Evolutionary conservation across 2,113 vertebrate genomes (phyloP).

Genomic region (Carollia perspicillata): DNA sequence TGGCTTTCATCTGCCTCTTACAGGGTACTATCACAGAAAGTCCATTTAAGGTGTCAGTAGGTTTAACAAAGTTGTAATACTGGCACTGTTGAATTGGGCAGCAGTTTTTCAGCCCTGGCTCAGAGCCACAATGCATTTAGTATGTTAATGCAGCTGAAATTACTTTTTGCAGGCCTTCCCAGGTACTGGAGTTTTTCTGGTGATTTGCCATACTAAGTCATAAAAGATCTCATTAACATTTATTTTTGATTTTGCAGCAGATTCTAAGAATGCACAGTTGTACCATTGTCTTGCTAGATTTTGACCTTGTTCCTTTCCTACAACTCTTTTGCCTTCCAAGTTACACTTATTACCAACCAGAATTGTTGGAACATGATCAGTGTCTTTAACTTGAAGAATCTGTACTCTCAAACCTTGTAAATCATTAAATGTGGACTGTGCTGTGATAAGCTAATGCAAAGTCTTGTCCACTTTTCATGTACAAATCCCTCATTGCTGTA

Average conservation of each 20-base stretch:
- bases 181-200: constrained; percentile 94
- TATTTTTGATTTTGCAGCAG: constrained; percentile 98
- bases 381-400: constrained; percentile 91
- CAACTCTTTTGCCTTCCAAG: constrained; percentile 97
- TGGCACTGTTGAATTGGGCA: constrained; percentile 93
- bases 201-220: constrained; percentile 95
- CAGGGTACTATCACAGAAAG: constrained; percentile 94
- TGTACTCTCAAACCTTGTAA: constrained; percentile 89
- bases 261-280: constrained; percentile 98
- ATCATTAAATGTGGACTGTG: constrained; percentile 90
- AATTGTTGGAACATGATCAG: constrained; percentile 96
- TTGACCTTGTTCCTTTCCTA: constrained; percentile 96
- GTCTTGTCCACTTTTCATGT: constrained; percentile 90
- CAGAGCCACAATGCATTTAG: constrained; percentile 89
- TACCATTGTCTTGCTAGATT: constrained; percentile 97
- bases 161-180: constrained; percentile 93
- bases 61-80: constrained; percentile 94
- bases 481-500: constrained; percentile 90
- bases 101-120: constrained; percentile 95
- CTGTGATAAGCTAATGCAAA: constrained; percentile 91
- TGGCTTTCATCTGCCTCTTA: constrained; percentile 89
- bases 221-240: constrained; percentile 98
- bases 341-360: constrained; percentile 98
- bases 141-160: constrained; percentile 93
- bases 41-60: constrained; percentile 91